Evolutionary conservation across 2,888 invertebrate species (phyloP).

Genomic region (Chalcosyrphus nemorum): DNA sequence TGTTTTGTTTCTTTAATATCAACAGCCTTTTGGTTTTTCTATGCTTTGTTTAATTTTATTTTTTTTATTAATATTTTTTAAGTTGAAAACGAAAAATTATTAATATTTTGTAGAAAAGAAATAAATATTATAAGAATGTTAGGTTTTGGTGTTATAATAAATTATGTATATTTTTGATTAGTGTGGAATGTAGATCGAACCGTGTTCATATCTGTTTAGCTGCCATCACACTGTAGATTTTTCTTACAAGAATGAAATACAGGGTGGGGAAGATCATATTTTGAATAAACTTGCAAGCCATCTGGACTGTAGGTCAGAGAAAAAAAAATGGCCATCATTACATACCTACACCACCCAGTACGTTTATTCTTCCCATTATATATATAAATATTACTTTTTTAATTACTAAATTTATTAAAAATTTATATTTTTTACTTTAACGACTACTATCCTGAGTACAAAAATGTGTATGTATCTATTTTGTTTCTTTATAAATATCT

Average conservation of each 20-base stretch:
- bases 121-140: background rate
- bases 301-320: no score
- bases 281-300: background rate
- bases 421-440: conserved; percentile 32
- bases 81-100: background rate
- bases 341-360: background rate
- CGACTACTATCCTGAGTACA: conserved; percentile 69
- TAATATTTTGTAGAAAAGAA: conserved; percentile 2
- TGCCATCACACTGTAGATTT: conserved; percentile 23
- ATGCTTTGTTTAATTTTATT: conserved; percentile 18
- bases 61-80: conserved; percentile 2
- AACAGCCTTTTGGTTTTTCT: conserved; percentile 63
- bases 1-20: conserved; percentile 26
- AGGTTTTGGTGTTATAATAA: conserved; percentile 18
- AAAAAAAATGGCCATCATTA: no score
- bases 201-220: conserved; percentile 18
- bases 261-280: background rate
- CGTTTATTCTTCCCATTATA: background rate
- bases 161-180: conserved; percentile 1
- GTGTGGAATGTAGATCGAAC: conserved; percentile 23
- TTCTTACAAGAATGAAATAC: background rate
- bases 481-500: conserved; percentile 11
- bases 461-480: conserved; percentile 52
- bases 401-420: conserved; percentile 17
- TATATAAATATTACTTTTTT: background rate